These are phyloP conservation scores for Abramis brama DNA, from an alignment of 2,113 vertebrate genomes.

Conservation along the genomic window DNA sequence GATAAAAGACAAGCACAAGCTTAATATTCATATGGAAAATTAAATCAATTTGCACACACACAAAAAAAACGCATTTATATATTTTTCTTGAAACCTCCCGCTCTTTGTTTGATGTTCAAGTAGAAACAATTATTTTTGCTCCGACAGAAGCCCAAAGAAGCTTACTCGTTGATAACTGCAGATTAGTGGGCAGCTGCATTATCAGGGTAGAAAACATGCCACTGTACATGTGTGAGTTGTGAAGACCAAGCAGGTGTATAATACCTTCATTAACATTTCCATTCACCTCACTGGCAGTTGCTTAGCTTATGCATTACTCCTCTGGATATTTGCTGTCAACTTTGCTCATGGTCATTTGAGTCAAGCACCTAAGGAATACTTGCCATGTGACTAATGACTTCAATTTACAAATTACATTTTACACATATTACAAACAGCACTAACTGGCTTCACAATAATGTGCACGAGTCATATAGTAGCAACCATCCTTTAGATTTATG, in stretches of 20 bases:
- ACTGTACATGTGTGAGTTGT: background rate
- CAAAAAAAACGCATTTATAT: constrained; percentile 19
- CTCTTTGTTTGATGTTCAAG: background rate
- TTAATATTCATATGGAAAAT: constrained; percentile 76
- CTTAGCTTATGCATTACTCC: background rate
- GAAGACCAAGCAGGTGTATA: background rate
- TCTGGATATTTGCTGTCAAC: background rate
- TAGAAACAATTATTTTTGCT: background rate
- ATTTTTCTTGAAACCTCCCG: background rate
- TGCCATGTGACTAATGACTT: background rate
- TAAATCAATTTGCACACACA: constrained; percentile 69
- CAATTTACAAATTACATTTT: background rate
- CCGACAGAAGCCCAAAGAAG: background rate
- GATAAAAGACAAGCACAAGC: constrained; percentile 64
- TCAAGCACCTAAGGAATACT: background rate
- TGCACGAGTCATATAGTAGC: background rate
- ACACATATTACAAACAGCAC: too few species aligned
- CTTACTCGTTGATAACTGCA: background rate
- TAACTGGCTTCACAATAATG: background rate
- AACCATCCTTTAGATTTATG: too few species aligned
- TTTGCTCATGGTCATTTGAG: background rate
- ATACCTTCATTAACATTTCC: background rate
- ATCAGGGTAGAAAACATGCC: background rate
- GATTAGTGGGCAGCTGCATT: background rate
- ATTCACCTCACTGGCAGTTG: background rate